phyloP scores from a whole-genome alignment of 2,888 invertebrate species.

The Oxytorus armatus region DNA sequence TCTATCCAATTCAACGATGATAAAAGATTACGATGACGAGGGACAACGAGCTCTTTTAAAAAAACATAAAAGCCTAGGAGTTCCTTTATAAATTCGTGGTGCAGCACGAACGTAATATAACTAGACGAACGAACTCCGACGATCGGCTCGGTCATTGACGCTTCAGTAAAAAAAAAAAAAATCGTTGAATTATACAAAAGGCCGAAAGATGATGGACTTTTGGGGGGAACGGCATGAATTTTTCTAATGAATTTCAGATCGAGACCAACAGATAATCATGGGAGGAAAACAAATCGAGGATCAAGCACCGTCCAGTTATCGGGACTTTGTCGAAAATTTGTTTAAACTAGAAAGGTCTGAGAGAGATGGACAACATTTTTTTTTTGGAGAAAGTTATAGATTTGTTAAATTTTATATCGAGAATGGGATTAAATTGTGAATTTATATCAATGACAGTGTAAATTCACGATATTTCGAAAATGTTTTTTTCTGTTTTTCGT shows the following conservation, averaged over 20 bases:
- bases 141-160: background rate
- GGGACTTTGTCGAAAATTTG: background rate
- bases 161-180: background rate
- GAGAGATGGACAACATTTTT: conserved; percentile 9
- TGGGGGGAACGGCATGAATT: background rate
- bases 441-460: too few species aligned
- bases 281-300: background rate
- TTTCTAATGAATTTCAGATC: background rate
- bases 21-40: conserved; percentile 54
- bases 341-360: background rate
- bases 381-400: background rate
- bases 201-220: background rate
- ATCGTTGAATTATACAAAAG: conserved; percentile 19
- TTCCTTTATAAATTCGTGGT: conserved; percentile 23
- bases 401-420: background rate
- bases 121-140: too few species aligned
- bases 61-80: conserved; percentile 26
- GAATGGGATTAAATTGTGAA: background rate
- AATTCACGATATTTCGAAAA: too few species aligned
- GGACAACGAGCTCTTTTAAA: conserved; percentile 39
- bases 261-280: background rate
- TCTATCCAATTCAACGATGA: conserved; percentile 42
- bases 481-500: too few species aligned
- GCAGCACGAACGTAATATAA: background rate
- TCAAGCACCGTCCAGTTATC: background rate